Evolutionary conservation across 35 echinoderm and acorn worm genomes (phyloP), one percentile per base, ranked within the genome.

Genomic region (Stichopus chloronotus): DNA sequence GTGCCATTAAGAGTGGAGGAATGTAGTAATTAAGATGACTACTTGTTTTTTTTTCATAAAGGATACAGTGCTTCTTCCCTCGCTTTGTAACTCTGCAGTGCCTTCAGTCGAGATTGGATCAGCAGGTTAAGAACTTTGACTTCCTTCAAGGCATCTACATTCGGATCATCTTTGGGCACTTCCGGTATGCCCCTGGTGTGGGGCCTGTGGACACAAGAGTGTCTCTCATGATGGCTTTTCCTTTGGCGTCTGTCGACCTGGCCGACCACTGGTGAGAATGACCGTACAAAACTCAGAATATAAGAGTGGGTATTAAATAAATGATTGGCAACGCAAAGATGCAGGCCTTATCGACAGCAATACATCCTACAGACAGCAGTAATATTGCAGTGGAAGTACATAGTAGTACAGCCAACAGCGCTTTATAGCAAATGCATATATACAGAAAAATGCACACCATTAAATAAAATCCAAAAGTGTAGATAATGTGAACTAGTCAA

Each of bases 11-110:
- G 4, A 65, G 19, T 3, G 3, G 30, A 43, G 30, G 30, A 3
- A 43, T 43, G 30, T 43, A 43, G 30, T 43, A 43, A 43, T 43
- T 43, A 43, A 43, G 30, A 43, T 43, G 30, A 43, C 30, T 43
- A 43, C 3, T 43, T 43, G 1, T 3, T 43, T 43, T 43, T 43
- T 43, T 43, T 43, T n/a, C n/a, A n/a, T n/a, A 81, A 98, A 99
- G 97, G 97, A 99, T 99, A 99, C 97, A 99, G 84, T 79, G 81
- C 84, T 87, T 99, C 97, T 63, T 99, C 93, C 90, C 97, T 95
- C 9, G 88, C 59, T 86, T 79, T 92, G 72, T 99, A 99, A 79
- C 93, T 96, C 59, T 93, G 91, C 3, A 99, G 76, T 22, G 97
- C 95, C 91, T 99, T 95, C 72, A 85, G 87, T 59, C 97, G 94